Percentiles rank a stretch among this genome's conserved stretches.
Evolutionary conservation across 2,888 invertebrate species (phyloP).

Genomic region (Holacanthella duospinosa): DNA sequence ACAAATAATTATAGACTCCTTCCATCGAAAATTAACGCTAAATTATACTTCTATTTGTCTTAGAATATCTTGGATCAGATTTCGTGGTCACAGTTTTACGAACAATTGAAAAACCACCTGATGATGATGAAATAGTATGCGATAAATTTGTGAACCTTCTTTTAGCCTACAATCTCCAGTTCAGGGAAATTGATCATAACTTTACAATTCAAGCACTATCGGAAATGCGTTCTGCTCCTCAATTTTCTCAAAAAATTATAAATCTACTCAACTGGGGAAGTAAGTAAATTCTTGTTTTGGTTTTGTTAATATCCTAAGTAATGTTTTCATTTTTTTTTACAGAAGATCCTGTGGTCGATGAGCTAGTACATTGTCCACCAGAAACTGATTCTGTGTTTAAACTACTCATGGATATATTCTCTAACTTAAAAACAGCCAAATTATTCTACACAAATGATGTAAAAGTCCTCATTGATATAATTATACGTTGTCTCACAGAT

Average conservation of each 20-base stretch:
- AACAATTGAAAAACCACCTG: slow-evolving; percentile 67
- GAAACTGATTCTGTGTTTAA: slow-evolving; percentile 79
- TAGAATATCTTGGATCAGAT: slow-evolving; percentile 72
- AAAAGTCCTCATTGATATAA: slow-evolving; percentile 85
- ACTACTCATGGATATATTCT: slow-evolving; percentile 76
- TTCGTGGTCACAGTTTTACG: slow-evolving; percentile 72
- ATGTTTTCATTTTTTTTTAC: slow-evolving; percentile 24
- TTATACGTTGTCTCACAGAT: slow-evolving; percentile 80
- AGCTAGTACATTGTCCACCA: slow-evolving; percentile 48
- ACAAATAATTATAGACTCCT: no score
- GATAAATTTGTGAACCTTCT: slow-evolving; percentile 74
- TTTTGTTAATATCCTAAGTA: slow-evolving; percentile 1
- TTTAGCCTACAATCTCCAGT: slow-evolving; percentile 82
- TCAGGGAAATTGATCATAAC: slow-evolving; percentile 52
- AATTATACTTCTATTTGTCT: slow-evolving; percentile 10
- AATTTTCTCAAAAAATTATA: slow-evolving; percentile 81
- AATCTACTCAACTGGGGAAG: slow-evolving; percentile 82
- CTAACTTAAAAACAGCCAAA: slow-evolving; percentile 63
- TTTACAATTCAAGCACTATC: slow-evolving; percentile 60
- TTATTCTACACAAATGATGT: slow-evolving; percentile 92
- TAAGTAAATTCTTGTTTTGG: slow-evolving; percentile 40
- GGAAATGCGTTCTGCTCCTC: slow-evolving; percentile 57
- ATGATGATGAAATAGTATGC: slow-evolving; percentile 59
- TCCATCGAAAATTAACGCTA: slow-evolving; percentile 7
- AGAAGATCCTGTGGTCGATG: slow-evolving; percentile 15